These are phyloP conservation scores for Sebastiscus albofasciatus DNA, from an alignment of 2,797 vertebrate genomes.

Conservation along the genomic window DNA sequence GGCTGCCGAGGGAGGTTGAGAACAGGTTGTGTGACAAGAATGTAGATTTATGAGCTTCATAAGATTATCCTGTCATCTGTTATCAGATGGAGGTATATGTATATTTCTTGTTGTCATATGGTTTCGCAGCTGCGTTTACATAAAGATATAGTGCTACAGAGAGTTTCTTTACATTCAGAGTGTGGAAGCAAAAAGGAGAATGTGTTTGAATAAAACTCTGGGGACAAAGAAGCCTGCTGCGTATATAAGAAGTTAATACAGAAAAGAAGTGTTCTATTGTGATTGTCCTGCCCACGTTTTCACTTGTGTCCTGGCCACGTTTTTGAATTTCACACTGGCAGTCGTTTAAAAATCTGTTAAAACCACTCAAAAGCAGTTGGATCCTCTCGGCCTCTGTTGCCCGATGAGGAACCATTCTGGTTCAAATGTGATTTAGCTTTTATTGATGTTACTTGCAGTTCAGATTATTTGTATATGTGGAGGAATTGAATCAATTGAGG, in stretches of 20 bases:
- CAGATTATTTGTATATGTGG: slow-evolving; percentile 51
- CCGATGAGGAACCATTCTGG: slow-evolving; percentile 17
- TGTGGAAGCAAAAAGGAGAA: slow-evolving; percentile 1
- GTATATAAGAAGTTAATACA: neutral
- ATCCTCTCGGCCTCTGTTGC: slow-evolving; percentile 4
- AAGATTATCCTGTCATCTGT: slow-evolving; percentile 39
- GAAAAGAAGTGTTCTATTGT: neutral
- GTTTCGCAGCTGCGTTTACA: slow-evolving; percentile 51
- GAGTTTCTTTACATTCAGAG: slow-evolving; percentile 61
- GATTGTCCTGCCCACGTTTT: neutral
- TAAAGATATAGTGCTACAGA: slow-evolving; percentile 35
- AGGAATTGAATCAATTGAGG: slow-evolving; percentile 12
- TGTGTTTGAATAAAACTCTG: slow-evolving; percentile 1
- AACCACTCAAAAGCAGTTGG: slow-evolving; percentile 33
- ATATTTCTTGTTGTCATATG: slow-evolving; percentile 15
- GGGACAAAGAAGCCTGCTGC: neutral
- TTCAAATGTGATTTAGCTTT: slow-evolving; percentile 54
- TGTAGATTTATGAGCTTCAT: slow-evolving; percentile 49
- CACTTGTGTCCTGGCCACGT: neutral
- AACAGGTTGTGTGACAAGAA: slow-evolving; percentile 20
- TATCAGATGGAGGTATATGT: slow-evolving; percentile 41
- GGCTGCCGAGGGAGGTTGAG: slow-evolving; percentile 67
- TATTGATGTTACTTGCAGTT: slow-evolving; percentile 43
- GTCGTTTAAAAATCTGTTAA: slow-evolving; percentile 24
- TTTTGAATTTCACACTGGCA: slow-evolving; percentile 23